A percentile compares a stretch with the other conserved stretches of the same genome.
phyloP scores from a whole-genome alignment of 2,888 invertebrate species.

The Griposia aprilina region DNA sequence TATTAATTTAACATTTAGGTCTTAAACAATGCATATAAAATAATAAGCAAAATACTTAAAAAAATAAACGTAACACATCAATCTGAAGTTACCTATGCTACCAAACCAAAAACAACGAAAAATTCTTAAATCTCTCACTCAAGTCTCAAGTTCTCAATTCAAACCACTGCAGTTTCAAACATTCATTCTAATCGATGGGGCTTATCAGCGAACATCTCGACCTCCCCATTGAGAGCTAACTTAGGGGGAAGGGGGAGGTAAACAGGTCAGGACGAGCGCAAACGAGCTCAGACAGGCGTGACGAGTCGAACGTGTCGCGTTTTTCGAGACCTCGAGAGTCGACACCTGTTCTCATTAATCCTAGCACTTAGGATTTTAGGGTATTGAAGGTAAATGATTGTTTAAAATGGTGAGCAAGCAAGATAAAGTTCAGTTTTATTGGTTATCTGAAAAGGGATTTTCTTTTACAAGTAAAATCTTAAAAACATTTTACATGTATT shows the following conservation, averaged over 20 bases:
- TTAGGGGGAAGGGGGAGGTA: conserved; percentile 62
- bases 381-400: conserved; percentile 53
- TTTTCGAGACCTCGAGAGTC: conserved; percentile 75
- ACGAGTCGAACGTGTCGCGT: conserved; percentile 83
- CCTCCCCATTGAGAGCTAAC: conserved; percentile 72
- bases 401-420: conserved; percentile 34
- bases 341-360: conserved; percentile 83
- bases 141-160: conserved; percentile 39
- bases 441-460: conserved; percentile 21
- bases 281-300: conserved; percentile 87
- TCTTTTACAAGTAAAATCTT: background rate
- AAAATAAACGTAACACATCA: background rate
- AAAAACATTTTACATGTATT: no score
- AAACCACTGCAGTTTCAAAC: conserved; percentile 57
- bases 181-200: conserved; percentile 71
- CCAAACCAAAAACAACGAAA: conserved; percentile 8
- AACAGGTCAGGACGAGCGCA: conserved; percentile 74
- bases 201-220: conserved; percentile 76
- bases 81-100: background rate
- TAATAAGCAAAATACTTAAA: background rate
- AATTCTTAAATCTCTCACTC: conserved; percentile 27
- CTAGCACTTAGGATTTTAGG: conserved; percentile 83
- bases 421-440: conserved; percentile 26
- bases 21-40: background rate
- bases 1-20: no score